Evolutionary conservation across 1,140 invertebrate species (phyloP).

Genomic region (Pomacea maculata): DNA sequence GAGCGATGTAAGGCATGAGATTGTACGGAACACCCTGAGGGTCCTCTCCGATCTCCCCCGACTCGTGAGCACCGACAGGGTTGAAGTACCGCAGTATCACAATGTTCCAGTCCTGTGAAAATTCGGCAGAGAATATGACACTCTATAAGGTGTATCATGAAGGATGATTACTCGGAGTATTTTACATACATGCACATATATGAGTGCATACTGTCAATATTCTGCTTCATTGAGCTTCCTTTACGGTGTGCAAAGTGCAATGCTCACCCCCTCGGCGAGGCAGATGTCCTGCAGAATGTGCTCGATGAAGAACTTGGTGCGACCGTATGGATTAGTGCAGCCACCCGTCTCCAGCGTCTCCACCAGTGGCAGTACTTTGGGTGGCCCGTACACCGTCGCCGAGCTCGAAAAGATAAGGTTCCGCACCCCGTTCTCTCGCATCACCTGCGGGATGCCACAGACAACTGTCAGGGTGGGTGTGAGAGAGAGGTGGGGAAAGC

Average conservation of each 20-base stretch:
- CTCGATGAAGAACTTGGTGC: slow-evolving; percentile 96
- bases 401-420: slow-evolving; percentile 93
- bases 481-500: no score
- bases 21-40: slow-evolving; percentile 95
- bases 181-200: no score
- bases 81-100: slow-evolving; percentile 97
- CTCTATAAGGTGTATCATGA: not conserved
- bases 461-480: not conserved
- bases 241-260: not conserved
- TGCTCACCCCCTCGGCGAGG: slow-evolving; percentile 35
- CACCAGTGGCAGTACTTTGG: slow-evolving; percentile 82
- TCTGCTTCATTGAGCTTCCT: not conserved
- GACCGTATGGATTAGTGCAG: slow-evolving; percentile 96
- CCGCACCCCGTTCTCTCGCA: slow-evolving; percentile 71
- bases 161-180: no score
- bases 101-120: slow-evolving; percentile 84
- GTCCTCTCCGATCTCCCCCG: slow-evolving; percentile 94
- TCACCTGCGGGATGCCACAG: slow-evolving; percentile 71
- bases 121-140: not conserved
- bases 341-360: slow-evolving; percentile 83
- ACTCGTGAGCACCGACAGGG: slow-evolving; percentile 94
- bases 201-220: not conserved
- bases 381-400: slow-evolving; percentile 92
- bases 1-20: slow-evolving; percentile 94
- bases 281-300: slow-evolving; percentile 84